Evolutionary conservation across 1,140 invertebrate genomes (phyloP).

Genomic region (Scaptomyza graminum): DNA sequence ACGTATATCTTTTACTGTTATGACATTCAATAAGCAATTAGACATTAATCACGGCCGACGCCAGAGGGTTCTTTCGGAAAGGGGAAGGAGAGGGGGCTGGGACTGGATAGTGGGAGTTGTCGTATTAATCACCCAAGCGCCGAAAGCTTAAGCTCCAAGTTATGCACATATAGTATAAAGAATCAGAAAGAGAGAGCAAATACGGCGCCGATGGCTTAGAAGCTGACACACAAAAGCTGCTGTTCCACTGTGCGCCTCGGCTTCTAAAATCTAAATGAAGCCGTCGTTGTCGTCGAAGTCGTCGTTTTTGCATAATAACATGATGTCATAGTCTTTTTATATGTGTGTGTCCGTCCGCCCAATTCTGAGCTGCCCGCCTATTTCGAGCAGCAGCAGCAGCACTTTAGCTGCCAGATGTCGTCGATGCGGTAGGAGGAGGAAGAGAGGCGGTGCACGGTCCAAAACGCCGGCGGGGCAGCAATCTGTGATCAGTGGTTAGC

Average conservation of each 20-base stretch:
- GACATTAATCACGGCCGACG: conserved; percentile 71
- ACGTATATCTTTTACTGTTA: conserved; percentile 68
- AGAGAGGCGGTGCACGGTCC: conserved; percentile 15
- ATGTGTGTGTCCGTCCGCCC: conserved; percentile 59
- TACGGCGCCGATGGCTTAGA: not conserved
- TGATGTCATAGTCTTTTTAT: conserved; percentile 78
- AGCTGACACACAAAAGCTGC: conserved; percentile 32
- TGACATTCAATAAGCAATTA: conserved; percentile 79
- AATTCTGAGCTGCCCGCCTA: conserved; percentile 37
- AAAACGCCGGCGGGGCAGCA: conserved; percentile 26
- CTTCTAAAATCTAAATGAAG: conserved; percentile 28
- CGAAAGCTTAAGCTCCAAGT: conserved; percentile 68
- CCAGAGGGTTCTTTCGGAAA: conserved; percentile 19
- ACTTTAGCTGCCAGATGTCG: conserved; percentile 38
- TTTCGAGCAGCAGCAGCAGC: not conserved
- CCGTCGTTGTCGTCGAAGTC: conserved; percentile 11
- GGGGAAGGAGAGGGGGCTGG: not conserved
- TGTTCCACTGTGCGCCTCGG: conserved; percentile 7
- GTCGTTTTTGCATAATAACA: conserved; percentile 58
- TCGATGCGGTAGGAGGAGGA: conserved; percentile 8
- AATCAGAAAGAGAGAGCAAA: not conserved
- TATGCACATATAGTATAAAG: conserved; percentile 34
- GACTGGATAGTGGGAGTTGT: conserved; percentile 1
- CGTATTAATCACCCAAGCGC: conserved; percentile 46
- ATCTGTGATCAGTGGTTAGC: conserved; percentile 24